Percentiles rank a stretch among this genome's conserved stretches.
Conservation (phyloP, 2,113 vertebrate genomes). For the Polyodon spathula region DNA sequence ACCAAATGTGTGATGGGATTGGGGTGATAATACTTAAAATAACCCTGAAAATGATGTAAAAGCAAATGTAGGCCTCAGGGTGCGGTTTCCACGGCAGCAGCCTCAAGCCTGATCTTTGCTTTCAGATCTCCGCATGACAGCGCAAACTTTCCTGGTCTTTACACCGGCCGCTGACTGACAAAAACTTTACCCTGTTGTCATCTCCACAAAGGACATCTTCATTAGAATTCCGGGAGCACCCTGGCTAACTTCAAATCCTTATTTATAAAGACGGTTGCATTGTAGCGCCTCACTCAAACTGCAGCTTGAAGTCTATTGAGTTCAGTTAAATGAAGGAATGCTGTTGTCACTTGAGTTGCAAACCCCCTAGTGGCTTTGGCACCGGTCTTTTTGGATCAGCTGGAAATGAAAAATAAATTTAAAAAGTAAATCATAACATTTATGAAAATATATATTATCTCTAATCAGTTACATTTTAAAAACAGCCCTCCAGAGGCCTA, state of each 20-base stretch:
- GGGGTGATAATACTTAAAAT: constrained; percentile 7
- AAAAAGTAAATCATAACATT: constrained; percentile 18
- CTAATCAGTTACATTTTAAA: too few relatives aligned
- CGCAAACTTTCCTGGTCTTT: constrained; percentile 35
- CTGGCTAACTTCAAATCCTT: constrained; percentile 31
- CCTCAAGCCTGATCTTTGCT: constrained; percentile 39
- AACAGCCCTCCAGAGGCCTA: too few relatives aligned
- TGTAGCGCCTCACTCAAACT: constrained; percentile 28
- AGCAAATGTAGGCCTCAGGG: constrained; percentile 26
- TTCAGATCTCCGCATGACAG: constrained; percentile 30
- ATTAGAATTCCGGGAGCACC: constrained; percentile 53
- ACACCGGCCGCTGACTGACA: constrained; percentile 41
- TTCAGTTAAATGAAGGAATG: constrained; percentile 29
- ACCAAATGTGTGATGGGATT: not conserved
- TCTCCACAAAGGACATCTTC: constrained; percentile 58
- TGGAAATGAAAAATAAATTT: constrained; percentile 7
- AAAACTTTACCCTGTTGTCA: constrained; percentile 40
- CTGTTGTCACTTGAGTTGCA: constrained; percentile 34
- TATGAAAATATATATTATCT: too few relatives aligned
- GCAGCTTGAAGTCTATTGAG: constrained; percentile 23
- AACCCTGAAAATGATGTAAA: constrained; percentile 26
- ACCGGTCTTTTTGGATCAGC: constrained; percentile 21
- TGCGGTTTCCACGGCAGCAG: constrained; percentile 36
- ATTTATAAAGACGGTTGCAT: constrained; percentile 45
- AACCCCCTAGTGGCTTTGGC: not conserved